A percentile compares a stretch with the other conserved stretches of the same genome.
These are phyloP conservation scores for Fregata magnificens DNA, from an alignment of 2,113 vertebrate species.

Conservation along the genomic window DNA sequence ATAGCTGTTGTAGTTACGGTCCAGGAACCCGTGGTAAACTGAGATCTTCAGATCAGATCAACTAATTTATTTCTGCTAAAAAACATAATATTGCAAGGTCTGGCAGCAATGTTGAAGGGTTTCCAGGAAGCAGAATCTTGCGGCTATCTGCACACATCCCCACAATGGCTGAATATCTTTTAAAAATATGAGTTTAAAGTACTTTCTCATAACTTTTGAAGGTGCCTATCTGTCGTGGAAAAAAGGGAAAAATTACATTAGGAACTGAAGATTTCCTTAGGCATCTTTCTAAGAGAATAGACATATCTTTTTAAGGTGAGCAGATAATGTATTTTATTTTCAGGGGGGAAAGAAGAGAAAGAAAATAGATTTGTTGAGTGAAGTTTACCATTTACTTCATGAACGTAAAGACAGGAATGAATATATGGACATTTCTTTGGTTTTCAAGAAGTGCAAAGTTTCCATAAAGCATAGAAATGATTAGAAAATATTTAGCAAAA, in stretches of 20 bases:
- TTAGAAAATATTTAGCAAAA: neutral
- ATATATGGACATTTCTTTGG: neutral
- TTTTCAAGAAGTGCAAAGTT: neutral
- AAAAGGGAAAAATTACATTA: neutral
- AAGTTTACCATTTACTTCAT: neutral
- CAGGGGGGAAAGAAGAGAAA: neutral
- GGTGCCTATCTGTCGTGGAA: neutral
- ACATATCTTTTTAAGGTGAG: neutral
- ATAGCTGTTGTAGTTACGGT: neutral
- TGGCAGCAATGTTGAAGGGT: neutral
- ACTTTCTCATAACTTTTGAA: neutral
- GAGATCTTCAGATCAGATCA: neutral
- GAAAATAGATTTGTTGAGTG: neutral
- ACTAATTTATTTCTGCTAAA: neutral
- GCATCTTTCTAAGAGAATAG: constrained; percentile 4
- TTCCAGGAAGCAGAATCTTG: neutral
- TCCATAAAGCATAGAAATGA: neutral
- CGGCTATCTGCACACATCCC: neutral
- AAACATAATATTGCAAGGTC: neutral
- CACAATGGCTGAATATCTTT: neutral
- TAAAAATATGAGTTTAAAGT: neutral
- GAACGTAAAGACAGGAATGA: neutral
- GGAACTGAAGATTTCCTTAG: neutral
- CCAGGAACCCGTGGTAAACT: neutral
- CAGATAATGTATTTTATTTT: neutral